Conservation (phyloP, 2,888 invertebrate genomes). For the Amorpha juglandis region DNA sequence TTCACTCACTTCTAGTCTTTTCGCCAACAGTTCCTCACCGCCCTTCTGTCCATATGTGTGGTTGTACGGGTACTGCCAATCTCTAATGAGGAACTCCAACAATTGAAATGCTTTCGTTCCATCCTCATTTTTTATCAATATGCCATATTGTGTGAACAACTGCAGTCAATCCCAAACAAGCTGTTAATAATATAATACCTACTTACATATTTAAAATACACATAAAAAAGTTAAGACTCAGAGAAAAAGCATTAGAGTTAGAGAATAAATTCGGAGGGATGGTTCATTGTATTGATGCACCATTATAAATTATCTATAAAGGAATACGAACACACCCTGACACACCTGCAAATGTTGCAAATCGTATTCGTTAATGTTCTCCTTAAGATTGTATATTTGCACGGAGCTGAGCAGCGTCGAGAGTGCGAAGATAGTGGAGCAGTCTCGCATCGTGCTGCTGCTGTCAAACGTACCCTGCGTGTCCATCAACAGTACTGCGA, state of each 20-base stretch:
- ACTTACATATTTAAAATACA: no score
- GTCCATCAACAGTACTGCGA: conserved; percentile 93
- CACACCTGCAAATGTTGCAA: conserved; percentile 94
- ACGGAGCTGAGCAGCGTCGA: conserved; percentile 98
- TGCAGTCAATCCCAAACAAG: conserved; percentile 13
- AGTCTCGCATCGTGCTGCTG: conserved; percentile 96
- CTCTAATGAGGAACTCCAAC: conserved; percentile 27
- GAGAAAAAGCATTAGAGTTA: no score
- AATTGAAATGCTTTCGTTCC: conserved; percentile 26
- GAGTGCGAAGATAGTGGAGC: conserved; percentile 88
- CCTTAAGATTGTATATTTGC: conserved; percentile 96
- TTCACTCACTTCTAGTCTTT: conserved; percentile 23
- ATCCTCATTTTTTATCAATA: conserved; percentile 7
- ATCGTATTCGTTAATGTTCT: conserved; percentile 98
- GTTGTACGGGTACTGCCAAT: conserved; percentile 20
- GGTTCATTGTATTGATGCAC: no score
- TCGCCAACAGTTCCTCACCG: conserved; percentile 17
- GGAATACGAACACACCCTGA: not conserved
- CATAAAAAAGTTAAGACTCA: no score
- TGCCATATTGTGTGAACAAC: conserved; percentile 27
- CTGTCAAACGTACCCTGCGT: conserved; percentile 99
- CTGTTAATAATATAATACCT: no score
- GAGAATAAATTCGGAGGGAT: not conserved
- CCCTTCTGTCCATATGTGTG: conserved; percentile 24
- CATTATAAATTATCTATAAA: no score